These are phyloP conservation scores for Apteryx mantelli DNA, from an alignment of 2,113 vertebrate species.

Conservation along the genomic window DNA sequence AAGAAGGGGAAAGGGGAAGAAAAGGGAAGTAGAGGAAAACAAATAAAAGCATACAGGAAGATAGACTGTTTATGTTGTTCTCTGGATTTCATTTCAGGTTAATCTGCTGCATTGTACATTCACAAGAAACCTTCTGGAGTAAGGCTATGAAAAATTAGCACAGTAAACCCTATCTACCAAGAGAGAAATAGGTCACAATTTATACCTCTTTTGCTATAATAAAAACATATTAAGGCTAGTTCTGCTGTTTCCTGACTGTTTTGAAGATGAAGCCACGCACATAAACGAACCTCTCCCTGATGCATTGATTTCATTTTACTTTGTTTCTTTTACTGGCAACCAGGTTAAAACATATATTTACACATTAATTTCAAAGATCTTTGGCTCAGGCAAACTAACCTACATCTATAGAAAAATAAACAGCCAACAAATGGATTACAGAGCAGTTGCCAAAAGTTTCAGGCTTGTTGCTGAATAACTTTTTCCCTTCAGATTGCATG, in stretches of 20 bases:
- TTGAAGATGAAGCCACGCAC: background rate
- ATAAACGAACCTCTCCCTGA: conserved; percentile 10
- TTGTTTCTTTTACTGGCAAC: conserved; percentile 43
- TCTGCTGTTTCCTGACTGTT: background rate
- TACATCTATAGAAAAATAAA: conserved; percentile 55
- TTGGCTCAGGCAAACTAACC: conserved; percentile 52
- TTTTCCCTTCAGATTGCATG: conserved; percentile 43
- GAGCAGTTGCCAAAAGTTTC: conserved; percentile 42
- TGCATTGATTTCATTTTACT: conserved; percentile 38
- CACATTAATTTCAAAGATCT: conserved; percentile 39
- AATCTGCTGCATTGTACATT: background rate
- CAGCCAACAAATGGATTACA: conserved; percentile 52
- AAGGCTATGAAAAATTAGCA: background rate
- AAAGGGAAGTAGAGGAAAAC: background rate
- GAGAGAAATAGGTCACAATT: background rate
- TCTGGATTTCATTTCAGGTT: background rate
- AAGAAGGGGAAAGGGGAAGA: background rate
- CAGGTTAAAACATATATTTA: conserved; percentile 49
- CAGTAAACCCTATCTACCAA: background rate
- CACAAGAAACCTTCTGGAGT: background rate
- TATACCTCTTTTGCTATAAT: background rate
- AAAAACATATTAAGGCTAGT: background rate
- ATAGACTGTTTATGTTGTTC: background rate
- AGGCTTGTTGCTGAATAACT: conserved; percentile 17
- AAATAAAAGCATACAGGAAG: background rate